Conservation (phyloP, 2,888 invertebrate genomes). For the Ypsolopha sequella region DNA sequence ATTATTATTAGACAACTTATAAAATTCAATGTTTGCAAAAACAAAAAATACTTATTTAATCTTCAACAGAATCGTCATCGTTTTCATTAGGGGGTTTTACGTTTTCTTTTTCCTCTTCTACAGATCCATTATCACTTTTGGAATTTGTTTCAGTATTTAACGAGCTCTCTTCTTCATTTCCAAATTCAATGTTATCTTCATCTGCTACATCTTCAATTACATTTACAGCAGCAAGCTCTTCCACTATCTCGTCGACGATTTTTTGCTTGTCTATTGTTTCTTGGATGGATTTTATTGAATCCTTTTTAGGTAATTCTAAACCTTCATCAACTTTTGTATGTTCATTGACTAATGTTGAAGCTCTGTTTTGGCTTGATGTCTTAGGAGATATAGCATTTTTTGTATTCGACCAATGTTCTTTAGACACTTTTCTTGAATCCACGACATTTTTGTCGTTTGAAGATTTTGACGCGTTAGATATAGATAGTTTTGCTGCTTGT, state of each 20-base stretch:
- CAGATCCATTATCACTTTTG: background rate
- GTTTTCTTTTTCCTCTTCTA: background rate
- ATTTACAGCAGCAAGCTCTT: background rate
- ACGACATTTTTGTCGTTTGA: no score
- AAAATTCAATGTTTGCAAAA: no score
- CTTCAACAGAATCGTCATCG: no score
- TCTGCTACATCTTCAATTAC: constrained; percentile 4
- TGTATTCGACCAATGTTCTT: no score
- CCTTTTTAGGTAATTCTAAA: background rate
- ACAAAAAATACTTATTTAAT: no score
- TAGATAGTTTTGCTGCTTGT: background rate
- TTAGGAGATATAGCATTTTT: no score
- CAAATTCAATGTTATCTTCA: constrained; percentile 6
- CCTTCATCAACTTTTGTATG: background rate
- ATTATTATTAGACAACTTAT: no score
- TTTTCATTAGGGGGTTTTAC: background rate
- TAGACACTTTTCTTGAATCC: no score
- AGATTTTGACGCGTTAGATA: no score
- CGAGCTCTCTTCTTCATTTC: no score
- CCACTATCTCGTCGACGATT: background rate
- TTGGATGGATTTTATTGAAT: background rate
- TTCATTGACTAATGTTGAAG: background rate
- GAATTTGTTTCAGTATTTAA: no score
- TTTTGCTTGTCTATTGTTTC: background rate
- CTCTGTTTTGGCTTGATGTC: no score